These are phyloP conservation scores for Tachyglossus aculeatus DNA, from an alignment of 2,797 vertebrate species.

Conservation along the genomic window DNA sequence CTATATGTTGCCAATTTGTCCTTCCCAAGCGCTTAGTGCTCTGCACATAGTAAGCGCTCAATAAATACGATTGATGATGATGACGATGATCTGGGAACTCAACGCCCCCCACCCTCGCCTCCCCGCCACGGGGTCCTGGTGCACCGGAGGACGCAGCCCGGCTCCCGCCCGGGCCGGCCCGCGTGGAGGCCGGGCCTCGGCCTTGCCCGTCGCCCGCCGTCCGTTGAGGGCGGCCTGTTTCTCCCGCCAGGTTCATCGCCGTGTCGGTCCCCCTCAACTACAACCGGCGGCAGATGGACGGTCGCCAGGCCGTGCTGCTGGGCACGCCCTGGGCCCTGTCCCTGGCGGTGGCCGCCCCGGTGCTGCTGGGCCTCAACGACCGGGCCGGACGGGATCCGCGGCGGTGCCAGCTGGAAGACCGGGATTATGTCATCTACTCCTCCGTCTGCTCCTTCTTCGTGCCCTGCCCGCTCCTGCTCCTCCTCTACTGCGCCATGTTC, in stretches of 20 bases:
- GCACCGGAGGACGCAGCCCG: background rate
- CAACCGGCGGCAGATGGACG: conserved; percentile 87
- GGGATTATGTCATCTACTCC: conserved; percentile 90
- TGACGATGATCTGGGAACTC: too few species aligned
- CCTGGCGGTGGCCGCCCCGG: conserved; percentile 89
- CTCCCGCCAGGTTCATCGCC: conserved; percentile 89
- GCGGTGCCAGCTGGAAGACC: conserved; percentile 89
- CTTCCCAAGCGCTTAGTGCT: too few species aligned
- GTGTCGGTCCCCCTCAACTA: conserved; percentile 89
- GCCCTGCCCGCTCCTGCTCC: conserved; percentile 93
- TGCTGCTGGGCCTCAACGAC: conserved; percentile 93
- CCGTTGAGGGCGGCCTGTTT: too few species aligned
- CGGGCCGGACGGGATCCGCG: conserved; percentile 81
- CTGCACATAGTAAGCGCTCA: too few species aligned
- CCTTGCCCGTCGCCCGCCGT: background rate
- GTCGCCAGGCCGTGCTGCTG: conserved; percentile 86
- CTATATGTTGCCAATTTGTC: too few species aligned
- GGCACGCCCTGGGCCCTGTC: conserved; percentile 92
- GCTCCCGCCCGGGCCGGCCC: background rate
- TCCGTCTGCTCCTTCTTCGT: conserved; percentile 97
- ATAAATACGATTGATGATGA: too few species aligned
- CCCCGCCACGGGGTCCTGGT: too few species aligned
- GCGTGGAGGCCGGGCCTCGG: background rate
- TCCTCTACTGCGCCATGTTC: conserved; percentile 93
- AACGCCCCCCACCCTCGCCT: too few species aligned